Conservation (phyloP, 2,888 invertebrate genomes). For the Halictus quadricinctus region DNA sequence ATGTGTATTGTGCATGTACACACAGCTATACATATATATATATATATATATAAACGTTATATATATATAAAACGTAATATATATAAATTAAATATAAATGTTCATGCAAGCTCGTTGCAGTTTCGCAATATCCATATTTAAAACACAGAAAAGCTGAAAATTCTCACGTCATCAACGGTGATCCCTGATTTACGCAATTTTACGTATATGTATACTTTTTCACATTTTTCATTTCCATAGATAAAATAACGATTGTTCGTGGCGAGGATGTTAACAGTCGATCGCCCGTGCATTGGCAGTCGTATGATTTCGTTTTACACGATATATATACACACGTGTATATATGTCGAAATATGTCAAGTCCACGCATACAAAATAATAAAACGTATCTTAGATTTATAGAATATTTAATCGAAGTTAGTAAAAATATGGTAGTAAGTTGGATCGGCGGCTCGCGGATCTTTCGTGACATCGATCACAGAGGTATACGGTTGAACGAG, state of each 20-base stretch:
- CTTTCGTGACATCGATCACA: conserved; percentile 50
- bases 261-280: conserved; percentile 34
- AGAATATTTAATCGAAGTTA: conserved; percentile 55
- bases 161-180: conserved; percentile 29
- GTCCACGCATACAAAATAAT: conserved; percentile 59
- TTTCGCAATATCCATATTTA: conserved; percentile 25
- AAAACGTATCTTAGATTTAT: conserved; percentile 56
- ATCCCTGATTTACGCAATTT: conserved; percentile 20
- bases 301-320: conserved; percentile 27
- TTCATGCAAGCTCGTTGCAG: conserved; percentile 33
- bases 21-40: conserved; percentile 25
- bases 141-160: conserved; percentile 33
- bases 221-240: conserved; percentile 14
- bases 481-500: conserved; percentile 39
- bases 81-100: conserved; percentile 51
- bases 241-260: conserved; percentile 32
- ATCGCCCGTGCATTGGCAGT: conserved; percentile 55
- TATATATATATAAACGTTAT: neutral
- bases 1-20: conserved; percentile 54
- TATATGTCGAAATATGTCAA: conserved; percentile 46
- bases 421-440: conserved; percentile 55
- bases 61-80: neutral
- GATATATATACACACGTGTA: neutral
- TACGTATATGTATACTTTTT: neutral
- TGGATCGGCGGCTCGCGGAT: conserved; percentile 43